These are phyloP conservation scores for Scleropages formosus DNA, from an alignment of 2,797 vertebrate genomes.

Conservation along the genomic window DNA sequence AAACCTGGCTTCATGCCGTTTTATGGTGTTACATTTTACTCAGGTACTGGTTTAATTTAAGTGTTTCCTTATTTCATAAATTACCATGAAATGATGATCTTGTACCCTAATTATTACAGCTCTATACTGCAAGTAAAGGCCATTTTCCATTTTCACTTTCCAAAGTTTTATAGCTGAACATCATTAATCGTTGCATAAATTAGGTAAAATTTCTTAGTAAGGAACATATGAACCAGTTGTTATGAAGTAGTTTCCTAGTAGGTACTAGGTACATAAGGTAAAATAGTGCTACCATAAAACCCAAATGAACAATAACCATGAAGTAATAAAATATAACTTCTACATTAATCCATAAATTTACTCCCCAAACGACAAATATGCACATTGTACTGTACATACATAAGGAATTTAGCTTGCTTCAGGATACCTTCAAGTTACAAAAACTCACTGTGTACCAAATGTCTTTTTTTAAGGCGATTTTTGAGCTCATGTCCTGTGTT, in stretches of 20 bases:
- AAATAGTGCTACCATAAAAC: conserved; percentile 36
- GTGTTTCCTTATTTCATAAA: not conserved
- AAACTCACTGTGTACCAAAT: conserved; percentile 91
- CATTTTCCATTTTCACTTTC: not conserved
- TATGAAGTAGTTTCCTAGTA: not conserved
- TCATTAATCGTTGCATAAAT: not conserved
- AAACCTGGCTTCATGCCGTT: not conserved
- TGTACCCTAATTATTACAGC: not conserved
- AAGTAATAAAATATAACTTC: conserved; percentile 70
- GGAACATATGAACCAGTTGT: not conserved
- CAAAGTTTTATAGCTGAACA: not conserved
- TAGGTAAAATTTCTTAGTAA: not conserved
- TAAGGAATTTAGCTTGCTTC: conserved; percentile 89
- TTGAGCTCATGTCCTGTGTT: conserved; percentile 91
- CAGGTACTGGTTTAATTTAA: not conserved
- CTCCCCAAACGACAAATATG: conserved; percentile 86
- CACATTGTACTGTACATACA: conserved; percentile 92
- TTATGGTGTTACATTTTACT: not conserved
- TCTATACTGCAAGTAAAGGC: not conserved
- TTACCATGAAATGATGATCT: not conserved
- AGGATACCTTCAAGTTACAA: conserved; percentile 92
- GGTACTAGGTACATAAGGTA: not conserved
- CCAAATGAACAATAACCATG: conserved; percentile 40
- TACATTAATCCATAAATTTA: conserved; percentile 80
- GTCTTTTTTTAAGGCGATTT: conserved; percentile 99